phyloP scores from a whole-genome alignment of 2,113 vertebrate species.

The Chamaea fasciata region DNA sequence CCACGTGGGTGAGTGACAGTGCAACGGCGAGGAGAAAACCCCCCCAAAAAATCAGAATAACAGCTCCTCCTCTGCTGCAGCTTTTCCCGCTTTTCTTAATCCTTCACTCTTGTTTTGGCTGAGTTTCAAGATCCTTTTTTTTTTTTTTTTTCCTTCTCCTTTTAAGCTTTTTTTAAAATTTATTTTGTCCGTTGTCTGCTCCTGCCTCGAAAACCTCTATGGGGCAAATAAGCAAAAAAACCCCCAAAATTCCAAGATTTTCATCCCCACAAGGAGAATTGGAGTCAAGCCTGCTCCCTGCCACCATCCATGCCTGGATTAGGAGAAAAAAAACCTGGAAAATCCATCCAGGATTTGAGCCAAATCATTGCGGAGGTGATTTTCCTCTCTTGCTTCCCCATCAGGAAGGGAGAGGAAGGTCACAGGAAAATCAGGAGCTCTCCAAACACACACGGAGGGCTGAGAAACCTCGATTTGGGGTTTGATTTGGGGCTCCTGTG shows the following conservation, averaged over 20 bases:
- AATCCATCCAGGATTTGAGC: neutral
- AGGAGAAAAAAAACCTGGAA: neutral
- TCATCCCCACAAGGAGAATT: too few relatives aligned
- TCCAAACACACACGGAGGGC: neutral
- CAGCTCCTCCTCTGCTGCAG: neutral
- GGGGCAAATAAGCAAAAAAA: neutral
- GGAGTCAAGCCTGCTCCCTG: too few relatives aligned
- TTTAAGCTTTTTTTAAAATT: neutral
- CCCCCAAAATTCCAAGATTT: too few relatives aligned
- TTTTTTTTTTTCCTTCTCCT: neutral
- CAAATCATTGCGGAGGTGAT: neutral
- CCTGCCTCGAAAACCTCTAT: neutral
- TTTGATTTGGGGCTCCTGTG: neutral
- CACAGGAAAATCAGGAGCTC: neutral
- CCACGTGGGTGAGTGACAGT: fast-evolving
- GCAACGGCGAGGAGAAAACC: neutral
- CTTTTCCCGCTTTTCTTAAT: neutral
- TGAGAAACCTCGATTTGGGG: fast-evolving
- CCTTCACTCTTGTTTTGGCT: neutral
- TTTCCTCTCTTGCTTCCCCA: neutral
- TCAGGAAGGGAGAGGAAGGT: neutral
- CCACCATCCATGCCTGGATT: too few relatives aligned
- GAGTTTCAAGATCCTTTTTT: neutral
- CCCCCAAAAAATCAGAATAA: neutral
- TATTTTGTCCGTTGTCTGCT: neutral